Percentiles rank a stretch among this genome's conserved stretches.
phyloP scores from a whole-genome alignment of 2,888 invertebrate species.

The Apodemia duryi region DNA sequence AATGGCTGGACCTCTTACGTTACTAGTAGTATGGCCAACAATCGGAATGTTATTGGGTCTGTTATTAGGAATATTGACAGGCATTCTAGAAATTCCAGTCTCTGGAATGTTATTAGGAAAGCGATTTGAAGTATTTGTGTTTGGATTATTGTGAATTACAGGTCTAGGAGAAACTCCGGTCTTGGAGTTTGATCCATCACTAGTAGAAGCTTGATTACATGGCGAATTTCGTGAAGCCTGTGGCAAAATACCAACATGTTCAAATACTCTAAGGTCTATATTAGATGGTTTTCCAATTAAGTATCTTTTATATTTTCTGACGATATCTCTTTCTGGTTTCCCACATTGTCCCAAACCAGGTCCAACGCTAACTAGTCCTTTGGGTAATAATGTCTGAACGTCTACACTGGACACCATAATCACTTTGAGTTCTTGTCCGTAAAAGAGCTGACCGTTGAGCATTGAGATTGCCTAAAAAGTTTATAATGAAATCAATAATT shows the following conservation, averaged over 20 bases:
- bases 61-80: neutral
- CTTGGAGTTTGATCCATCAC: neutral
- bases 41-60: conserved; percentile 2
- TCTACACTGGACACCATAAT: conserved; percentile 38
- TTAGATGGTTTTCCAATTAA: conserved; percentile 33
- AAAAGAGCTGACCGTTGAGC: conserved; percentile 51
- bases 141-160: conserved; percentile 6
- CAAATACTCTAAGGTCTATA: conserved; percentile 30
- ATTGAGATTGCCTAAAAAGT: conserved; percentile 61
- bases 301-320: conserved; percentile 46
- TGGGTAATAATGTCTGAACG: conserved; percentile 45
- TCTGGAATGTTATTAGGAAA: neutral
- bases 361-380: conserved; percentile 49
- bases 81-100: neutral
- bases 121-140: conserved; percentile 5
- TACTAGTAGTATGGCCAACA: neutral
- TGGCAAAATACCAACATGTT: conserved; percentile 14
- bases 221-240: neutral
- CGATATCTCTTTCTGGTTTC: conserved; percentile 47
- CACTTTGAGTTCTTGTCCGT: conserved; percentile 46
- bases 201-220: conserved; percentile 12
- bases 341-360: conserved; percentile 52
- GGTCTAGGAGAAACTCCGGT: neutral
- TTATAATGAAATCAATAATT: neutral
- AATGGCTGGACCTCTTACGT: neutral